These are phyloP conservation scores for Diorhabda elongata DNA, from an alignment of 1,140 invertebrate genomes.

Conservation along the genomic window DNA sequence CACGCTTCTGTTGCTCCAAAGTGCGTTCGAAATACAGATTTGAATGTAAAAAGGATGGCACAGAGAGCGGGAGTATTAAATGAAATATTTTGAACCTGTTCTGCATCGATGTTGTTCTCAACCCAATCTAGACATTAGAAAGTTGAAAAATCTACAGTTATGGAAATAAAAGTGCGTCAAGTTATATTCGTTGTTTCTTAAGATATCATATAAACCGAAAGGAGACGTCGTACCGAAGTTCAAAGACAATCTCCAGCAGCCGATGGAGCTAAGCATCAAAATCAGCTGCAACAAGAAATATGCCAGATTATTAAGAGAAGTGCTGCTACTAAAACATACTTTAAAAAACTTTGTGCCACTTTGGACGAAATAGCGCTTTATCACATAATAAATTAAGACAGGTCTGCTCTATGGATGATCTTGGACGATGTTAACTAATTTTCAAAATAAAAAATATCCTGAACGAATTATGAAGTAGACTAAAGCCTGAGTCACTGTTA, in stretches of 20 bases:
- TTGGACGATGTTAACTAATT: conserved; percentile 16
- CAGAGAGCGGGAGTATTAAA: neutral
- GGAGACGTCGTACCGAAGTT: conserved; percentile 1
- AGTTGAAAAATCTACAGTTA: neutral
- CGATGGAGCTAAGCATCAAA: conserved; percentile 3
- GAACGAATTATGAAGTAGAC: neutral
- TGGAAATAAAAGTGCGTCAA: conserved; percentile 1
- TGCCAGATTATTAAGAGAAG: conserved; percentile 6
- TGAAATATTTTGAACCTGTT: neutral
- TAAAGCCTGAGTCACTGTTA: neutral
- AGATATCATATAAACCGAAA: conserved; percentile 1
- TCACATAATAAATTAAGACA: conserved; percentile 19
- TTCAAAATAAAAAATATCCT: conserved; percentile 8
- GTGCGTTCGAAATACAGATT: no score
- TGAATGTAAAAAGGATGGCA: no score
- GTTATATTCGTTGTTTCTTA: neutral
- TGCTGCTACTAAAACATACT: neutral
- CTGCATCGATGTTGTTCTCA: conserved; percentile 4
- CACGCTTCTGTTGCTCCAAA: no score
- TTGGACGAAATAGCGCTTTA: conserved; percentile 7
- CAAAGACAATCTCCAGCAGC: neutral
- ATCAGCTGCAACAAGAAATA: neutral
- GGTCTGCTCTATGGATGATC: conserved; percentile 17
- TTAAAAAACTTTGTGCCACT: conserved; percentile 5
- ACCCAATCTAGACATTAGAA: conserved; percentile 2